These are phyloP conservation scores for Ceratina calcarata DNA, from an alignment of 1,140 invertebrate genomes.

Conservation along the genomic window DNA sequence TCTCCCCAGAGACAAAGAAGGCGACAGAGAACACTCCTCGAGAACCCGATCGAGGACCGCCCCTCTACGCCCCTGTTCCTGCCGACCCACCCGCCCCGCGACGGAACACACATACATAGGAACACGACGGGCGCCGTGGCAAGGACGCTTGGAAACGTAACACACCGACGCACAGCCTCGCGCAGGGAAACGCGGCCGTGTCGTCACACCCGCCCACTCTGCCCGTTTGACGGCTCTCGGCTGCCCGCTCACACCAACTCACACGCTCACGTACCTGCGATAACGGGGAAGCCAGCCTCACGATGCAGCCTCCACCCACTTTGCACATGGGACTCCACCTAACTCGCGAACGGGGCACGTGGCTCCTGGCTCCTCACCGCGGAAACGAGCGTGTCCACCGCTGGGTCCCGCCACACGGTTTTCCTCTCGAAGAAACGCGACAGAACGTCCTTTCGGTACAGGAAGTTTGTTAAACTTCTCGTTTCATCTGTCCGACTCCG, in stretches of 20 bases:
- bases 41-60: slow-evolving; percentile 69
- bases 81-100: slow-evolving; percentile 63
- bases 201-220: slow-evolving; percentile 76
- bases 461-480: not conserved
- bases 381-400: slow-evolving; percentile 14
- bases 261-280: slow-evolving; percentile 65
- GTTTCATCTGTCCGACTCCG: not conserved
- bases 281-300: slow-evolving; percentile 73
- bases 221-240: slow-evolving; percentile 30
- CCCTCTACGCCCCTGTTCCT: slow-evolving; percentile 72
- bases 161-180: slow-evolving; percentile 49
- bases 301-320: slow-evolving; percentile 79
- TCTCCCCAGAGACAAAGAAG: slow-evolving; percentile 61
- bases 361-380: slow-evolving; percentile 54
- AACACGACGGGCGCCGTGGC: slow-evolving; percentile 53
- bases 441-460: not conserved
- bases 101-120: not conserved
- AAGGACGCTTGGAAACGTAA: slow-evolving; percentile 58
- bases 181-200: slow-evolving; percentile 37
- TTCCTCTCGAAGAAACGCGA: not conserved
- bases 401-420: slow-evolving; percentile 16
- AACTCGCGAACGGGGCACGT: slow-evolving; percentile 74
- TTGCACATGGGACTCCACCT: slow-evolving; percentile 77
- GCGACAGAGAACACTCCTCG: slow-evolving; percentile 60
- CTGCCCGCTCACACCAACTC: slow-evolving; percentile 52